Base-by-base conservation (phyloP, 2,113 vertebrate genomes). In the Hymenochirus boettgeri region DNA sequence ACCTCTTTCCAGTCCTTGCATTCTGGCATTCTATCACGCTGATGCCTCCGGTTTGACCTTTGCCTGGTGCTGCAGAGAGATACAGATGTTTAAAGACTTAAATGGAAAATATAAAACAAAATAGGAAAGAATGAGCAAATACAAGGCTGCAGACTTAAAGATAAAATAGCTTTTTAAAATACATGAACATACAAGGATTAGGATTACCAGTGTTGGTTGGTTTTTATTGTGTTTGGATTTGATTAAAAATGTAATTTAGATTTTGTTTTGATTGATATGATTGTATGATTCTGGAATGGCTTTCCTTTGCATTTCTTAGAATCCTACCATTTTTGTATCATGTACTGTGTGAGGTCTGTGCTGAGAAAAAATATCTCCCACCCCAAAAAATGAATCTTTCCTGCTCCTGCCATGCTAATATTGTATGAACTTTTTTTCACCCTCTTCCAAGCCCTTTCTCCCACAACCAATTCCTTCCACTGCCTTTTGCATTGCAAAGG, bases 1-100 rank as follows among this genome's bases (percentile, higher is more conserved):
- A 98, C 87, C 58, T 91, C 89, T 74, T 87, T 90, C 96, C 96
- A 99, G 86, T 97, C 91, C 63, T 86, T 88, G 83, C 95, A 98
- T 75, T 93, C 88, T 0, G 90, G 83, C 64, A 88, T 92, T 70
- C 76, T 67, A 60, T 95, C 93, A 52, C 85, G 78, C 53, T 85
- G 86, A 18, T 82, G 88, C 7, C 79, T 80, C 22, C 69, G 73
- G 10, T 75, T 75, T 70, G 80, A 73, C 21, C 52, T 62, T 39
- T 78, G 76, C 21, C 73, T 76, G 26, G 51, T 6, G 61, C 61
- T 53, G 0, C 0, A 1, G 12, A 11, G 37, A n/a, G n/a, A n/a
- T n/a, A n/a, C n/a, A n/a, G n/a, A n/a, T n/a, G n/a, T n/a, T n/a
- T n/a, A n/a, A n/a, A n/a, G n/a, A n/a, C n/a, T n/a, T n/a, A n/a